Percentiles rank a stretch among this genome's conserved stretches.
phyloP scores from a whole-genome alignment of 2,888 invertebrate genomes.

The Thecocarcelia acutangulata region DNA sequence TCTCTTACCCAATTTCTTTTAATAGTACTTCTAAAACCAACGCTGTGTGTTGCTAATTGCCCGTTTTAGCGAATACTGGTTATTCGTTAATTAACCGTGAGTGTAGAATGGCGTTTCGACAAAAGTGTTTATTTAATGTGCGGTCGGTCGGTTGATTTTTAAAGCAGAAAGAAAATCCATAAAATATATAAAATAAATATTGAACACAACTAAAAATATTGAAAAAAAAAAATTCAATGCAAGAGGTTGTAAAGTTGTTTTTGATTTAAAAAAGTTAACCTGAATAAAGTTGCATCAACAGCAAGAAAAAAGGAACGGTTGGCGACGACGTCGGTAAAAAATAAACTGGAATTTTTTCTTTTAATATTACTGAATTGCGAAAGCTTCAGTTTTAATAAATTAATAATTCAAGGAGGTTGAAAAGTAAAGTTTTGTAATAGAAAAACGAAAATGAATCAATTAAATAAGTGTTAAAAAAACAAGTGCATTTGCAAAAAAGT shows the following conservation, averaged over 20 bases:
- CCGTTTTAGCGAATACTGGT: conserved; percentile 49
- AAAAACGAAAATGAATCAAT: conserved; percentile 20
- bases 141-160: conserved; percentile 63
- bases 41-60: conserved; percentile 29
- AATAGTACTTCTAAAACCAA: conserved; percentile 6
- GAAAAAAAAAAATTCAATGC: conserved; percentile 7
- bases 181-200: conserved; percentile 40
- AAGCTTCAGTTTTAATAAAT: background rate
- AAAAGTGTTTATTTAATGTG: conserved; percentile 57
- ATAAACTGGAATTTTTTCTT: conserved; percentile 54
- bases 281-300: conserved; percentile 55
- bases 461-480: conserved; percentile 44
- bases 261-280: conserved; percentile 27
- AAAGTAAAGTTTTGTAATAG: conserved; percentile 16
- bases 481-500: conserved; percentile 69
- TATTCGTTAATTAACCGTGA: conserved; percentile 57
- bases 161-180: conserved; percentile 38
- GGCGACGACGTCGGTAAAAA: conserved; percentile 62
- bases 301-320: conserved; percentile 49
- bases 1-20: background rate
- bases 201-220: conserved; percentile 16
- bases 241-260: conserved; percentile 9
- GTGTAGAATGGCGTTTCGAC: conserved; percentile 59
- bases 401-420: background rate
- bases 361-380: conserved; percentile 8